Evolutionary conservation across 1,140 invertebrate genomes (phyloP).

Genomic region (Argopecten irradians): DNA sequence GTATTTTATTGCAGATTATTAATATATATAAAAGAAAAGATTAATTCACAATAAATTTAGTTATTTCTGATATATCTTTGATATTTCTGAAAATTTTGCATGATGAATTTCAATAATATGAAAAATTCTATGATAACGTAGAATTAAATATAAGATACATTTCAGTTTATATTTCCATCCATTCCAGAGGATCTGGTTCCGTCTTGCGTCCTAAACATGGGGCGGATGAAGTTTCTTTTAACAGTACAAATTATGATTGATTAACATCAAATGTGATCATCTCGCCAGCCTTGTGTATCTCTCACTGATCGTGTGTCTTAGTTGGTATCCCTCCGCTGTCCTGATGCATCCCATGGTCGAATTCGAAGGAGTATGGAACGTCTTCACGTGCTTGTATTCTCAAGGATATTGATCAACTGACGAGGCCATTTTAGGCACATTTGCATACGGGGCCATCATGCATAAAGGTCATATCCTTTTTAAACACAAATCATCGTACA

Average conservation of each 20-base stretch:
- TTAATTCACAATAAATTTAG: too few species aligned
- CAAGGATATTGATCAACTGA: neutral
- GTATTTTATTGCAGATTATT: too few species aligned
- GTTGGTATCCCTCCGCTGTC: neutral
- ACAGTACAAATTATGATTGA: neutral
- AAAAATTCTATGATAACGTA: neutral
- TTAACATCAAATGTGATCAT: slow-evolving; percentile 12
- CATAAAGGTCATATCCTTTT: slow-evolving; percentile 15
- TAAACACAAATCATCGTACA: neutral
- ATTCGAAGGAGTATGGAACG: neutral
- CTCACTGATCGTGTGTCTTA: neutral
- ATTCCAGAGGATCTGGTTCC: neutral
- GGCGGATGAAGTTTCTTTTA: neutral
- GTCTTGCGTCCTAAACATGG: neutral
- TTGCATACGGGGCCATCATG: neutral
- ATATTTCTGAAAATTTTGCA: too few species aligned
- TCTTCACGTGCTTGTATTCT: neutral
- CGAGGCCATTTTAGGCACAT: neutral
- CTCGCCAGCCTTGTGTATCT: neutral
- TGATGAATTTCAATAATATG: neutral
- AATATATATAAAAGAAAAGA: too few species aligned
- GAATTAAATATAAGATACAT: neutral
- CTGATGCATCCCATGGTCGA: neutral
- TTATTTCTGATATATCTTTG: too few species aligned
- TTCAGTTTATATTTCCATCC: too few species aligned